Conservation (phyloP, 2,113 vertebrate species). For the Polyodon spathula region DNA sequence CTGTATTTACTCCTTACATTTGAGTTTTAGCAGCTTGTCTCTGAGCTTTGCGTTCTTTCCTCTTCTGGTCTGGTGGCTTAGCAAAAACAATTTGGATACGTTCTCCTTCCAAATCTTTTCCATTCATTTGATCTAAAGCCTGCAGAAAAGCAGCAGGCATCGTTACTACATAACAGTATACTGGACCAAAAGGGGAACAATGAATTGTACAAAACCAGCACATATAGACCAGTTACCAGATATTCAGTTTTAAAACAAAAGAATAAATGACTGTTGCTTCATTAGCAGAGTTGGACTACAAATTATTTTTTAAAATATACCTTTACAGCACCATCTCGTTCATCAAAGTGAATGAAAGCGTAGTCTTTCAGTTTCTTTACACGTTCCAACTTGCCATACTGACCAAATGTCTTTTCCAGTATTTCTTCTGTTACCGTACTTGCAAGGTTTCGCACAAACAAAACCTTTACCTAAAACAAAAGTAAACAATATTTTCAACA, state of each 20-base stretch:
- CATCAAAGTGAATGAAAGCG: constrained; percentile 95
- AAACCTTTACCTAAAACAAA: constrained; percentile 79
- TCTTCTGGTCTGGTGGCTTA: constrained; percentile 96
- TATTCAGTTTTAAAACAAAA: no score
- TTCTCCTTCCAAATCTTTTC: constrained; percentile 92
- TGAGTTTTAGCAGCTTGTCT: constrained; percentile 92
- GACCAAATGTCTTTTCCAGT: constrained; percentile 85
- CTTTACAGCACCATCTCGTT: constrained; percentile 90
- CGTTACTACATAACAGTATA: no score
- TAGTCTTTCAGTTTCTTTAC: constrained; percentile 99
- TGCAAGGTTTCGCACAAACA: constrained; percentile 93
- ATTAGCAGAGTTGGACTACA: neutral
- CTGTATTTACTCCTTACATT: constrained; percentile 63
- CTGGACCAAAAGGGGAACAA: no score
- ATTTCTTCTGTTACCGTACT: constrained; percentile 92
- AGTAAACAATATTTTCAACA: neutral
- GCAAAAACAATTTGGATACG: constrained; percentile 95
- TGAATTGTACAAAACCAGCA: no score
- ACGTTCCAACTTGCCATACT: constrained; percentile 89
- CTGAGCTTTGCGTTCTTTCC: constrained; percentile 96
- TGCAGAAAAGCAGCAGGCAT: constrained; percentile 29
- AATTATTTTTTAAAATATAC: constrained; percentile 40
- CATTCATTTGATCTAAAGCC: constrained; percentile 96
- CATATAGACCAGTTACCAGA: no score
- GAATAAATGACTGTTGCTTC: neutral